Percentiles rank a stretch among this genome's conserved stretches.
These are phyloP conservation scores for Rhyacichthys aspro DNA, from an alignment of 2,797 vertebrate genomes.

Conservation along the genomic window DNA sequence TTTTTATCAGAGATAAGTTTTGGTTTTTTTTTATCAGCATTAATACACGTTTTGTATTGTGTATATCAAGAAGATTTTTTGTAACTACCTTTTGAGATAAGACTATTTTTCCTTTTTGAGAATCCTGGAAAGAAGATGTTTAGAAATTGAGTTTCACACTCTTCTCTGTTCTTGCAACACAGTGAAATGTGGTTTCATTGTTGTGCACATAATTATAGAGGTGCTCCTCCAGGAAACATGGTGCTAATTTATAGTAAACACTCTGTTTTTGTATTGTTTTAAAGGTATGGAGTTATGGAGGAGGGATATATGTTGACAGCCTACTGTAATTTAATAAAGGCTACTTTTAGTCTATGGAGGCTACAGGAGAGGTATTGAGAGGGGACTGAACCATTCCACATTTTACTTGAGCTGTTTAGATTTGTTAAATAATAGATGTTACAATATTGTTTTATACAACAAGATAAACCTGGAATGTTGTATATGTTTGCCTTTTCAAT, in stretches of 20 bases:
- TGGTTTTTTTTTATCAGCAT: conserved; percentile 12
- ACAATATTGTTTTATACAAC: conserved; percentile 33
- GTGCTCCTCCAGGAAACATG: conserved; percentile 72
- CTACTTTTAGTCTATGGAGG: conserved; percentile 22
- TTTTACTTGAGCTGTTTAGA: conserved; percentile 69
- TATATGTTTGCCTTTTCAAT: conserved; percentile 38
- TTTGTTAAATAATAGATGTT: conserved; percentile 43
- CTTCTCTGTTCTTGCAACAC: conserved; percentile 59
- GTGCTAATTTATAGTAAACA: conserved; percentile 82
- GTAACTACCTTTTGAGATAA: conserved; percentile 40
- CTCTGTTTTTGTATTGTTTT: conserved; percentile 24
- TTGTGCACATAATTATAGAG: conserved; percentile 70
- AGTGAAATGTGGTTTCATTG: conserved; percentile 72
- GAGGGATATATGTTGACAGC: conserved; percentile 70
- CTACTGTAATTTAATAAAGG: conserved; percentile 61
- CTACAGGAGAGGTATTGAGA: conserved; percentile 53
- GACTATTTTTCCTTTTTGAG: conserved; percentile 31
- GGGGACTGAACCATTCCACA: conserved; percentile 59
- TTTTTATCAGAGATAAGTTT: not conserved
- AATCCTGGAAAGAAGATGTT: conserved; percentile 32
- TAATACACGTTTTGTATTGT: conserved; percentile 60
- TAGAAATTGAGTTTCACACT: conserved; percentile 20
- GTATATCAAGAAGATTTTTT: conserved; percentile 59
- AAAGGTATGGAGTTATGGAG: not conserved
- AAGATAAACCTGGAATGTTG: conserved; percentile 40